Evolutionary conservation across 2,113 vertebrate species (phyloP), one percentile per base, ranked within the genome.

Genomic region (Formicarius rufipectus): DNA sequence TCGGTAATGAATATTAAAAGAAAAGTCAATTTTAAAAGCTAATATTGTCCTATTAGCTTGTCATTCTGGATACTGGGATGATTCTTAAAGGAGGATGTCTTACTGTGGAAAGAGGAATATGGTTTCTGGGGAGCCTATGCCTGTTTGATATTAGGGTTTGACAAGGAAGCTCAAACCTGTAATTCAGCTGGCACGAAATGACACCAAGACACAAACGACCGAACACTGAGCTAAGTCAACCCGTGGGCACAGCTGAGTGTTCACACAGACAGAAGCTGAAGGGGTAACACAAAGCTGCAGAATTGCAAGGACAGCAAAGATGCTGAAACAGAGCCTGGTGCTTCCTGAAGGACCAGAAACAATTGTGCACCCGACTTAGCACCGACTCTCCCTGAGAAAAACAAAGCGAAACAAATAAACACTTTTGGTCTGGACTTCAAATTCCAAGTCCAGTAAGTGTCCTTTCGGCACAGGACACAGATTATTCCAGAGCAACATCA

Each of bases 281-380:
- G 40, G 19, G 2, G 10, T 13, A 42, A 64, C 37, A 64, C 10
- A 69, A 69, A 77, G 21, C 7, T 56, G 33, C 15, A 37, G 40
- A 52, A 60, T 3, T 44, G 11, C 5, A 73, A 72, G 64, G 58
- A 87, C 78, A 49, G 10, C 25, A 45, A 50, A 67, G 31, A 35
- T 55, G 21, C 13, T 25, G 30, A 24, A 75, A 59, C 4, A 53
- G 30, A 47, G 10, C 4, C 5, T 16, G 28, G 12, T 35, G 27
- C 31, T 14, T 52, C 33, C 20, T 2, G 3, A 80, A 63, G 15
- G 39, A 27, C 28, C 8, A 50, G 21, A 33, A 79, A 23, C 0
- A 2, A 3, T 24, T 45, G 3, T 25, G 58, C 19, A 6, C 17
- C 8, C 8, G 18, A 0, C 6, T 42, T 42, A 14, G 10, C 40